Base-by-base conservation (phyloP, 1,140 invertebrate species). In the Listronotus bonariensis region DNA sequence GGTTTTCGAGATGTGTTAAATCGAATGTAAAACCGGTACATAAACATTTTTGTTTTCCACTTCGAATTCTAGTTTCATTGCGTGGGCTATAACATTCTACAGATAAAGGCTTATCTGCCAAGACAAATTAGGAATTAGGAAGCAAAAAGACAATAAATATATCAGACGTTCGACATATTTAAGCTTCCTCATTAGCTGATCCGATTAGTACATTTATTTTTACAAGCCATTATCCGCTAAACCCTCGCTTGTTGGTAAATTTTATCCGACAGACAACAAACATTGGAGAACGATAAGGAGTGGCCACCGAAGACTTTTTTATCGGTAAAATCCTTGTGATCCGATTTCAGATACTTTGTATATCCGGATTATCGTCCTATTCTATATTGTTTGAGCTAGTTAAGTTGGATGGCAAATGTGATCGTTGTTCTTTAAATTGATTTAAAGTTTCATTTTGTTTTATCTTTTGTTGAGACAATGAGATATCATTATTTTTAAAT, bases 181-280 rank as follows among this genome's bases (percentile, higher is more conserved):
- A 48, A 58, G 15, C 56, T 58, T 48, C 43, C 48, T 60, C 57
- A 60, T 60, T 60, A 60, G 57, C 18, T 60, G 43, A 60, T 60
- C 57, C 45, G 57, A 60, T 60, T 60, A 60, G 57, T 32, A 49
- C 42, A 49, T 49, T 40, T 60, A 49, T 60, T 60, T 46, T 49
- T 60, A 60, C 57, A 40, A 60, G 57, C 38, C 57, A 45, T 60
- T 60, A 60, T 60, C 57, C 57, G 45, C 12, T 60, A 20, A 60
- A 41, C 42, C 32, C 32, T 57, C 12, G 18, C 38, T 32, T 14
- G 18, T 55, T 55, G 18, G 36, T 40, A 14, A 31, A 60, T 40
- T 36, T 60, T 43, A 60, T 36, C 57, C 18, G 57, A 60, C 57
- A 60, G 34, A 41, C 17, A 60, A 60, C 46, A 60, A 49, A 60